Evolutionary conservation across 2,888 invertebrate genomes (phyloP), one percentile per base, ranked within the genome.

Genomic region (Ypsolopha sequella): DNA sequence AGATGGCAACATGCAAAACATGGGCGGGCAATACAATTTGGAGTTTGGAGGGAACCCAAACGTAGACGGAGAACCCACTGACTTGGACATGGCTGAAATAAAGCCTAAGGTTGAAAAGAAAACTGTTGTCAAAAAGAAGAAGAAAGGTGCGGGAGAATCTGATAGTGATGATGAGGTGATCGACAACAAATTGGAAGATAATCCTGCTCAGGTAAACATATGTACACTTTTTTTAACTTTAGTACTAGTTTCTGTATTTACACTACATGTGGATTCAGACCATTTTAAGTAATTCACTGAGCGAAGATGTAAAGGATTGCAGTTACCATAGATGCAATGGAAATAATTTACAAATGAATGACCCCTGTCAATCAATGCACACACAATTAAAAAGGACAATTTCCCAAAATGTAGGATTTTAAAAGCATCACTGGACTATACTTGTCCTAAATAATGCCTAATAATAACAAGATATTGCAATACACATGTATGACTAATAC

Each of bases 131-230:
- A 24, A 24, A 24, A 80, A 87, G 55, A 88, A 86, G 61, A 88
- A 87, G 73, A 88, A 88, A 75, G 77, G 91, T 85, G 61, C 79
- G 72, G 64, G 70, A 58, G 70, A 87, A 56, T 69, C 73, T 6
- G 66, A 82, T 49, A 85, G 79, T 54, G 87, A 88, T 60, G 78
- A 86, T 34, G 89, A 88, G n/a, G 80, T 84, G 38, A 64, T 85
- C 53, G 91, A 92, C 62, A 92, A 91, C 52, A 90, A 90, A 70
- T 68, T 93, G 53, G 93, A 93, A 68, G 92, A 92, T 65, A 92
- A 90, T 75, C 90, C 91, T 14, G 71, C 80, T 35, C 87, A 87
- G 82, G 87, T 87, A 62, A 64, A 46, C 54, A 48, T n/a, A 33
- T 34, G 34, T 50, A 24, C n/a, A 24, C 2, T 11, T 41, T 51